Base-by-base conservation (phyloP, 1,140 invertebrate species). In the Bombus huntii region DNA sequence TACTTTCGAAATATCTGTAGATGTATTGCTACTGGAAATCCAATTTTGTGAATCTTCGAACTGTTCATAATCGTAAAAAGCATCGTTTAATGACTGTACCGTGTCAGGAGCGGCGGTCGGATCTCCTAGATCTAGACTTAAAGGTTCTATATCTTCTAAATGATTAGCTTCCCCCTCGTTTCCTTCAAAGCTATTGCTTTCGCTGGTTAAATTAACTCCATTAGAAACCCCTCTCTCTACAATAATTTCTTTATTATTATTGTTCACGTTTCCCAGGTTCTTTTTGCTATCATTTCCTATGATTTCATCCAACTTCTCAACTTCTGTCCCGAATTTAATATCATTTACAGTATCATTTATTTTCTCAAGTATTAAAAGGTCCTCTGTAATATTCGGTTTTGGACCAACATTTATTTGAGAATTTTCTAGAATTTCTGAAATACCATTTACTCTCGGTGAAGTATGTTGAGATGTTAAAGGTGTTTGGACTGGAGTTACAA, bases 11-110 rank as follows among this genome's bases (percentile, higher is more conserved):
- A 81, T 39, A 13, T 82, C 74, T 70, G 81, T 28, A 62, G 71
- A 65, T 66, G 39, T 18, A 70, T 87, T 5, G 73, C 88, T 85
- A 81, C 73, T 65, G 70, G 73, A 87, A 59, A 81, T 70, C 78
- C 81, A 83, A 86, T 44, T 92, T 82, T n/a, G 86, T 37, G 91
- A 57, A 83, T 92, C 89, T 34, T 93, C 90, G 70, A 92, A 94
- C 77, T 94, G 89, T 34, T 93, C 91, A 84, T 95, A 96, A 80
- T 95, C 92, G 68, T 93, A 95, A 89, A 95, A 95, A 92, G 95
- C 94, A 87, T 95, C 92, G 18, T 95, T 93, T 66, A 94, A 39
- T 44, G 93, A 90, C 44, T 89, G 92, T 10, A 86, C 78, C 9
- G 81, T 71, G 12, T 94, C 92, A 22, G 89, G 85, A 44, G 88